Base-by-base conservation (phyloP, 2,888 invertebrate species). In the Drosophila macrospina region DNA sequence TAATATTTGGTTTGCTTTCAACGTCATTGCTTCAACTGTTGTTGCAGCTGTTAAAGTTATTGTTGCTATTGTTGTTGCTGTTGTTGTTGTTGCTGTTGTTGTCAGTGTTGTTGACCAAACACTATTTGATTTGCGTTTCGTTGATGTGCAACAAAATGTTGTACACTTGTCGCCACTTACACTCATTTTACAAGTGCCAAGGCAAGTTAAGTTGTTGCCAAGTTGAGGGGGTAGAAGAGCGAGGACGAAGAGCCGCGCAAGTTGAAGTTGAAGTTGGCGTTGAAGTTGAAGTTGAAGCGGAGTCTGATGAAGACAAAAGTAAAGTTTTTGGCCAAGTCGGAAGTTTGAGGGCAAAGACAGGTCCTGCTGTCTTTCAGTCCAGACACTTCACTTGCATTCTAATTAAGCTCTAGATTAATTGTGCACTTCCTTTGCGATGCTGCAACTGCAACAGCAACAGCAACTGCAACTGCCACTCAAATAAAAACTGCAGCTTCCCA, bases 331-430 rank as follows among this genome's bases (percentile, higher is more conserved):
- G 57, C 39, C 56, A 69, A 30, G 52, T 54, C 13, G 50, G 48
- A 72, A 68, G 63, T 64, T 72, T 26, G n/a, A 30, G 32, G 30
- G 11, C 54, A 37, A 36, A 48, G 54, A 36, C 62, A 75, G 47
- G 60, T 55, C 42, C 32, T 50, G 52, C 51, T 24, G n/a, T 5
- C 28, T 30, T 37, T 51, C 28, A 13, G 39, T 41, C 13, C 42
- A 36, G 55, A 8, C 69, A 72, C 76, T 75, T 69, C 37, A 65
- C 69, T 64, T 64, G 74, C 76, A 74, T 76, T 77, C 77, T 77
- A 76, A 76, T 76, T 77, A 77, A 69, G 76, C 76, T 62, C 44
- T 47, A 66, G 76, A 76, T 77, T 77, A 76, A 76, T 77, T 77
- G 73, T 64, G 63, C 74, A 61, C 74, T 74, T 70, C 62, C 74